Evolutionary conservation across 2,888 invertebrate species (phyloP).

Genomic region (Plebejus anna): DNA sequence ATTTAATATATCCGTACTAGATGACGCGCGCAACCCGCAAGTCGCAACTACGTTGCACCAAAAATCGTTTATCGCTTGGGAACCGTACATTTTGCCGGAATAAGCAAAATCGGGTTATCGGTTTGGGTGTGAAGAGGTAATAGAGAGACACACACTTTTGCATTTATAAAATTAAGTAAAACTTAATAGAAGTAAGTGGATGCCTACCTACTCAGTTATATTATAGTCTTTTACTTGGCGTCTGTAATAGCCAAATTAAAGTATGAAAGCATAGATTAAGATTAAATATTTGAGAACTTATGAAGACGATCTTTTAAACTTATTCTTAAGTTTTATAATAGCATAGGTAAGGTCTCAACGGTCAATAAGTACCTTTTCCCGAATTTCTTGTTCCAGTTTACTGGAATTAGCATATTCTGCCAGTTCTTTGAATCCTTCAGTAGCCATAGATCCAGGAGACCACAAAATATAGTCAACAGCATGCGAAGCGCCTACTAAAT

Average conservation of each 20-base stretch:
- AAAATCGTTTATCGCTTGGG: too few species aligned
- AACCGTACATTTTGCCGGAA: too few species aligned
- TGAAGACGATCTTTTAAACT: neutral
- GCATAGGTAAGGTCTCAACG: too few species aligned
- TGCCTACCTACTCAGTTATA: too few species aligned
- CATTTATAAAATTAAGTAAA: too few species aligned
- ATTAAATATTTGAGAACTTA: neutral
- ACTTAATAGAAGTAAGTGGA: too few species aligned
- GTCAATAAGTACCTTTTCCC: constrained; percentile 52
- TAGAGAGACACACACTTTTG: too few species aligned
- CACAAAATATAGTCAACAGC: constrained; percentile 57
- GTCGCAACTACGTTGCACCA: too few species aligned
- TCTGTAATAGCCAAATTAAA: neutral
- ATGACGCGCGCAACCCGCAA: too few species aligned
- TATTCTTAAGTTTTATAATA: neutral
- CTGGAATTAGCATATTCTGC: constrained; percentile 67
- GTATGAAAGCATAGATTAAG: neutral
- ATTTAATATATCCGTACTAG: neutral
- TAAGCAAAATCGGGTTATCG: too few species aligned
- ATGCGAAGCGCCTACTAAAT: constrained; percentile 67
- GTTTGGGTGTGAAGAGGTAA: too few species aligned
- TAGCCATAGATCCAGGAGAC: constrained; percentile 60
- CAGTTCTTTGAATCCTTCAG: constrained; percentile 58
- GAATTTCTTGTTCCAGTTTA: constrained; percentile 60
- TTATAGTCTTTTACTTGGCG: neutral